Percentiles rank a stretch among this genome's conserved stretches.
These are phyloP conservation scores for Xenopus laevis DNA, from an alignment of 2,113 vertebrate species.

Conservation along the genomic window DNA sequence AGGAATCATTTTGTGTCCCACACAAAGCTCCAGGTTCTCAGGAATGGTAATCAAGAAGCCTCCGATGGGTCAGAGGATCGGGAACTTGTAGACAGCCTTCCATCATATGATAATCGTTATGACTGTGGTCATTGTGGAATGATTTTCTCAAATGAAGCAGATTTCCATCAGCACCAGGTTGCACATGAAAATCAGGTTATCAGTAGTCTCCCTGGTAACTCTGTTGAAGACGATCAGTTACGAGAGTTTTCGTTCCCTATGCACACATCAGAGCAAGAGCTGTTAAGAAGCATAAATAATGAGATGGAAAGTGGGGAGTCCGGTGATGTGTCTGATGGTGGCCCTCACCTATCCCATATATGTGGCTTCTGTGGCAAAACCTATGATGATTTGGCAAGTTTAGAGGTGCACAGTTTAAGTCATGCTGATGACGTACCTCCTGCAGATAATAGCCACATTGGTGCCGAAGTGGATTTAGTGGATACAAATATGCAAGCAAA, in stretches of 20 bases:
- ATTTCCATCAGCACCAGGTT: slow-evolving; percentile 74
- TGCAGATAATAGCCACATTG: background rate
- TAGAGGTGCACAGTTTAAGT: slow-evolving; percentile 73
- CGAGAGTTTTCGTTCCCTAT: slow-evolving; percentile 20
- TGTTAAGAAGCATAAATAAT: slow-evolving; percentile 69
- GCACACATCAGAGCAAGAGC: slow-evolving; percentile 66
- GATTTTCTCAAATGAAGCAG: slow-evolving; percentile 72
- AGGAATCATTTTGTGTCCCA: slow-evolving; percentile 82
- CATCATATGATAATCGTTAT: background rate
- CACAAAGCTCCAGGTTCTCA: slow-evolving; percentile 56
- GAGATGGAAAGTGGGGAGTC: slow-evolving; percentile 76
- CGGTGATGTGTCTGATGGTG: slow-evolving; percentile 50
- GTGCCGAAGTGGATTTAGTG: background rate
- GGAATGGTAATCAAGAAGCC: background rate
- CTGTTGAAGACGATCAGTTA: background rate
- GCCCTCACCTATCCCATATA: slow-evolving; percentile 61
- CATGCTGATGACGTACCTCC: slow-evolving; percentile 41
- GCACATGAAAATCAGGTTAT: slow-evolving; percentile 54
- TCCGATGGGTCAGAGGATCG: background rate
- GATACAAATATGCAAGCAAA: background rate
- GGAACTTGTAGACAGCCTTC: background rate
- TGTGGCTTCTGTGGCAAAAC: slow-evolving; percentile 85
- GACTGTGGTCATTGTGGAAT: slow-evolving; percentile 75
- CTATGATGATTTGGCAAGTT: slow-evolving; percentile 78
- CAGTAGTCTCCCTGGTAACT: background rate